A percentile compares a stretch with the other conserved stretches of the same genome.
Conservation (phyloP, 1,140 invertebrate genomes). For the Heliconius congener region DNA sequence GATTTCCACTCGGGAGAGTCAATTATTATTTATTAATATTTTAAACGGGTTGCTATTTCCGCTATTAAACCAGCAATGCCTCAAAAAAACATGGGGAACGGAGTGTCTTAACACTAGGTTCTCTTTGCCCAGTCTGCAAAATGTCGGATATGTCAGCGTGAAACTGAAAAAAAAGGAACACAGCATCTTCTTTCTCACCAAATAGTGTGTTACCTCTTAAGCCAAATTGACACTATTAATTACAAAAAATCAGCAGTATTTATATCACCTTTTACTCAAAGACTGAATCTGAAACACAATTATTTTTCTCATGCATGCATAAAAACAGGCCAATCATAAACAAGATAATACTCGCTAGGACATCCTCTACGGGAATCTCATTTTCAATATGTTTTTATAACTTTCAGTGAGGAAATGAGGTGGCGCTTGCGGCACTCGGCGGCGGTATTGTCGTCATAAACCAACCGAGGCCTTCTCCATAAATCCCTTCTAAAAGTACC, state of each 20-base stretch:
- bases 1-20: too few species aligned
- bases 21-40: too few species aligned
- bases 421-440: conserved; percentile 63
- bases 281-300: conserved; percentile 60
- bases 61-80: too few species aligned
- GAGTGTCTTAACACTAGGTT: too few species aligned
- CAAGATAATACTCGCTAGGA: conserved; percentile 76
- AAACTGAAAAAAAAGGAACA: not conserved
- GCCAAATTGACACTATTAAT: not conserved
- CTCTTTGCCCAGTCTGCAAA: too few species aligned
- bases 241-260: not conserved
- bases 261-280: conserved; percentile 22
- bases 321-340: conserved; percentile 78
- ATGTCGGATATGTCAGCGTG: too few species aligned
- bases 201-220: not conserved
- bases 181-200: not conserved
- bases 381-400: conserved; percentile 82
- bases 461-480: conserved; percentile 73
- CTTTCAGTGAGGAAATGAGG: conserved; percentile 79
- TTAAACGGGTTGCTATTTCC: too few species aligned
- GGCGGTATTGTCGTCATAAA: conserved; percentile 76
- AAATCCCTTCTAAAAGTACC: conserved; percentile 77
- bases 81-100: too few species aligned
- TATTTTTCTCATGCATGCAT: conserved; percentile 64
- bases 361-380: conserved; percentile 73